A percentile compares a stretch with the other conserved stretches of the same genome.
Evolutionary conservation across 1,140 invertebrate species (phyloP).

Genomic region (Colletes gigas): DNA sequence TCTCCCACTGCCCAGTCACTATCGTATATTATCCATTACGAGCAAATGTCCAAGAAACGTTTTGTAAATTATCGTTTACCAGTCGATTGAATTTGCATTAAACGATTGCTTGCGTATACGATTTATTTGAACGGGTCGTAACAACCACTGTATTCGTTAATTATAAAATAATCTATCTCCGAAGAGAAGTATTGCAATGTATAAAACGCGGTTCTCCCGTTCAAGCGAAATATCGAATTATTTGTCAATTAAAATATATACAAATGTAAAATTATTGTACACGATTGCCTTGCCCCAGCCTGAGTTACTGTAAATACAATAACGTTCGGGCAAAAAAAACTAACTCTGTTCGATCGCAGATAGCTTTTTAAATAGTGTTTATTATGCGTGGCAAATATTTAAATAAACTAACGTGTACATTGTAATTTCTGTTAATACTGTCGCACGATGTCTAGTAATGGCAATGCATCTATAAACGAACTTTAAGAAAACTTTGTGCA

Average conservation of each 20-base stretch:
- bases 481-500: slow-evolving; percentile 17
- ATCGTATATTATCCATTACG: slow-evolving; percentile 42
- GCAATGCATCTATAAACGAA: neutral
- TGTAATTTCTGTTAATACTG: slow-evolving; percentile 3
- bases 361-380: slow-evolving; percentile 22
- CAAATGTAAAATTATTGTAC: slow-evolving; percentile 28
- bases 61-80: slow-evolving; percentile 28
- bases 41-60: slow-evolving; percentile 6
- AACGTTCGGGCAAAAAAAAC: slow-evolving; percentile 31
- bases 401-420: neutral
- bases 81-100: slow-evolving; percentile 25
- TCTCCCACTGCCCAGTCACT: slow-evolving; percentile 51
- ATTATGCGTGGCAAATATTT: neutral
- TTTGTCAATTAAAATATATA: slow-evolving; percentile 40
- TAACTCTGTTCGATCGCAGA: slow-evolving; percentile 21
- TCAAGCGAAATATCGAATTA: slow-evolving; percentile 36
- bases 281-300: slow-evolving; percentile 30
- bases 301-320: slow-evolving; percentile 37
- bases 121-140: neutral
- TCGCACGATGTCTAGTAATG: neutral
- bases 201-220: neutral
- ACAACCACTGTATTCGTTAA: neutral
- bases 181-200: neutral
- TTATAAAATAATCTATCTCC: neutral
- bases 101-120: slow-evolving; percentile 4